Percentiles rank a stretch among this genome's conserved stretches.
phyloP scores from a whole-genome alignment of 2,113 vertebrate species.

The Prietella phreatophila region DNA sequence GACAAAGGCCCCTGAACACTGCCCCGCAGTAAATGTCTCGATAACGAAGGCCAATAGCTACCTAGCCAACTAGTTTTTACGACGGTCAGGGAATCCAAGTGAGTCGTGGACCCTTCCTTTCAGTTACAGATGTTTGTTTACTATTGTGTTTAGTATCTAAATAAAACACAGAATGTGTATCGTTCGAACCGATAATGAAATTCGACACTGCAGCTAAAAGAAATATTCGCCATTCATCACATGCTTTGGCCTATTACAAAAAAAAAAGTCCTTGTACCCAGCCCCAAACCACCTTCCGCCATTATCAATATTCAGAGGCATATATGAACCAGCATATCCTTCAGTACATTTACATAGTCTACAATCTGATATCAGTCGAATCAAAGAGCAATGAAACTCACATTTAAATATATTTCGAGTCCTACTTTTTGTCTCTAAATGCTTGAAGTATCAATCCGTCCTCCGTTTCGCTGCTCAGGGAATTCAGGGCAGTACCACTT shows the following conservation, averaged over 20 bases:
- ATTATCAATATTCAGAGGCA: conserved; percentile 54
- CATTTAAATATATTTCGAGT: conserved; percentile 69
- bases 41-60: conserved; percentile 22
- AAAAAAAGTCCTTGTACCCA: conserved; percentile 61
- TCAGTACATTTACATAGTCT: background rate
- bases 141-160: background rate
- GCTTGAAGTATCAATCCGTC: conserved; percentile 73
- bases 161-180: background rate
- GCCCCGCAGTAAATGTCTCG: conserved; percentile 8
- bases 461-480: conserved; percentile 76
- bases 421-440: conserved; percentile 69
- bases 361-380: conserved; percentile 15
- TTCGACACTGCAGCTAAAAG: background rate
- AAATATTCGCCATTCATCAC: conserved; percentile 49
- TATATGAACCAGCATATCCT: conserved; percentile 27
- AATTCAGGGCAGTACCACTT: conserved; percentile 83
- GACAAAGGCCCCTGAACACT: conserved; percentile 4
- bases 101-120: background rate
- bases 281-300: conserved; percentile 73
- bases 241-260: conserved; percentile 63
- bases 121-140: background rate
- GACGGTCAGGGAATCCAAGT: conserved; percentile 35
- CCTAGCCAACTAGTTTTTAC: conserved; percentile 33
- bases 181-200: background rate
- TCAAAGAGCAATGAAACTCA: conserved; percentile 63